Evolutionary conservation across 2,888 invertebrate genomes (phyloP).

Genomic region (Dermolepida albohirtum): DNA sequence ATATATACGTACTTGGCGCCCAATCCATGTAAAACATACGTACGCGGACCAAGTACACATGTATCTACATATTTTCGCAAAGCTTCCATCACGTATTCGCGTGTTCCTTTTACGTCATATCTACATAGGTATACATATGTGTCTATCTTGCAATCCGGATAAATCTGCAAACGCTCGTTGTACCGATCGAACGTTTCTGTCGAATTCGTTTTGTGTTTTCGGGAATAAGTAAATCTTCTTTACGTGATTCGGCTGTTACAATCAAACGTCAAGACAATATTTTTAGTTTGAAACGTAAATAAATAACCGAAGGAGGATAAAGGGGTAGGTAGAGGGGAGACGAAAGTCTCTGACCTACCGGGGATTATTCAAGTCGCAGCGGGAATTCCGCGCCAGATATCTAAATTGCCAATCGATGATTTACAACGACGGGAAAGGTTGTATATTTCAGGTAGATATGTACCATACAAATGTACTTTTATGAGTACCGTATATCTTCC

Average conservation of each 20-base stretch:
- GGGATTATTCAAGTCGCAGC: no score
- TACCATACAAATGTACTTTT: background rate
- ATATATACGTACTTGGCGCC: no score
- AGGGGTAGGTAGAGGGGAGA: background rate
- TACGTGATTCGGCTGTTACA: constrained; percentile 33
- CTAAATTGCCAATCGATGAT: constrained; percentile 23
- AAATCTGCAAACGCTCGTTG: no score
- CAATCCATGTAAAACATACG: no score
- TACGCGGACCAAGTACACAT: no score
- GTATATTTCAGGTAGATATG: constrained; percentile 3
- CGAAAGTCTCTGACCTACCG: no score
- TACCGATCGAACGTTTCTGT: constrained; percentile 12
- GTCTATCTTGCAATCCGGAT: no score
- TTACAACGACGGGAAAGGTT: constrained; percentile 1
- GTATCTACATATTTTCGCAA: no score
- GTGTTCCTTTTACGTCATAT: no score
- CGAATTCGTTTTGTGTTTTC: constrained; percentile 14
- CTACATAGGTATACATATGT: no score
- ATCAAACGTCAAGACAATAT: constrained; percentile 32
- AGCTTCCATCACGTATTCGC: no score
- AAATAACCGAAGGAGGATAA: background rate
- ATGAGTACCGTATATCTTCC: background rate
- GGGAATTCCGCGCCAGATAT: background rate
- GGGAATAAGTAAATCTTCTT: constrained; percentile 23
- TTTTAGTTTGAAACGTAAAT: constrained; percentile 13